Conservation (phyloP, 2,113 vertebrate species). For the Rutilus rutilus region DNA sequence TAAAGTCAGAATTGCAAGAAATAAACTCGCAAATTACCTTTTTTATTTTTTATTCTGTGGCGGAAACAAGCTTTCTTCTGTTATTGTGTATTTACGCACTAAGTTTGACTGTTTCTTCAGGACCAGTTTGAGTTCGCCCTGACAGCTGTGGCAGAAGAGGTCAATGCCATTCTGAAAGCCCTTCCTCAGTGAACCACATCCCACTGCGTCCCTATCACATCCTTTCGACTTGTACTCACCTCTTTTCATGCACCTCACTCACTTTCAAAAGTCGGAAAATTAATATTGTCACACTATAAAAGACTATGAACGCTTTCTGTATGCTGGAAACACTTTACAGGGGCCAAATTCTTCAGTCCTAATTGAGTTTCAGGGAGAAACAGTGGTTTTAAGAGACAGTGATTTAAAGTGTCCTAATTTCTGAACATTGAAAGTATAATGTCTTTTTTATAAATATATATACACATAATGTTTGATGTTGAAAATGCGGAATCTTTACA, state of each 20-base stretch:
- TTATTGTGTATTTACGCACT: not conserved
- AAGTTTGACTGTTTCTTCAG: conserved; percentile 66
- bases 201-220: conserved; percentile 41
- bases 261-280: conserved; percentile 3
- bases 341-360: conserved; percentile 22
- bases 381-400: not conserved
- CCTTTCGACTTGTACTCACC: conserved; percentile 43
- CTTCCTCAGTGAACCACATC: conserved; percentile 84
- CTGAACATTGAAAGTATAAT: conserved; percentile 19
- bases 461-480: conserved; percentile 26
- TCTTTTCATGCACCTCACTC: not conserved
- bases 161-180: conserved; percentile 96
- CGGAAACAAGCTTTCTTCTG: too few species aligned
- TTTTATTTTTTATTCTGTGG: too few species aligned
- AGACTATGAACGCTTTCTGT: conserved; percentile 28
- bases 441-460: conserved; percentile 26
- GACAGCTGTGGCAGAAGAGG: conserved; percentile 94
- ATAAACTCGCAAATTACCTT: too few species aligned
- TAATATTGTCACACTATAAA: not conserved
- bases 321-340: conserved; percentile 13
- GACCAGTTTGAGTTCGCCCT: conserved; percentile 98
- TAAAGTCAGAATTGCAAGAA: too few species aligned
- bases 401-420: conserved; percentile 20
- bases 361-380: conserved; percentile 27
- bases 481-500: not conserved